Conservation (phyloP, 2,113 vertebrate species). For the Narcine bancroftii region DNA sequence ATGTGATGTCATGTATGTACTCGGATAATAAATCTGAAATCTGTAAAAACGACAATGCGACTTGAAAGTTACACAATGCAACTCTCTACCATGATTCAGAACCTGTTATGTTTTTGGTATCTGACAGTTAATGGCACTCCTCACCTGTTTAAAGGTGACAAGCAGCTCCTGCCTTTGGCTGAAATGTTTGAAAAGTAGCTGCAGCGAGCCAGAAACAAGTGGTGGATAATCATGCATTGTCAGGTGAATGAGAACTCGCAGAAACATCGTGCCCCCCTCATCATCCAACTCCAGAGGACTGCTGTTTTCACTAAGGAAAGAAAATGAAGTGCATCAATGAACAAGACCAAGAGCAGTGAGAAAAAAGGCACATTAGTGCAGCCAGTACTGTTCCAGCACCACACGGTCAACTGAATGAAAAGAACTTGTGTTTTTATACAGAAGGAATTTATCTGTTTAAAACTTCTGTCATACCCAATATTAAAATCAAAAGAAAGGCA, state of each 20-base stretch:
- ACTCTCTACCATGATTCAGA: not conserved
- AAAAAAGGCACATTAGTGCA: not conserved
- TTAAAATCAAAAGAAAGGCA: slow-evolving; percentile 10
- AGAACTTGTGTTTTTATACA: not conserved
- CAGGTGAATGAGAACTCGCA: slow-evolving; percentile 83
- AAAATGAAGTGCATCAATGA: slow-evolving; percentile 5
- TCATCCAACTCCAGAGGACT: slow-evolving; percentile 94
- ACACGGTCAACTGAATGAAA: not conserved
- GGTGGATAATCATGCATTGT: slow-evolving; percentile 92
- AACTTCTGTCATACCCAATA: not conserved
- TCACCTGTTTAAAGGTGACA: slow-evolving; percentile 94
- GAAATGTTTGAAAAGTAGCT: slow-evolving; percentile 96
- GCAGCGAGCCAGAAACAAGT: slow-evolving; percentile 81
- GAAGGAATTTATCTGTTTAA: not conserved
- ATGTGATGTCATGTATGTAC: too few relatives aligned
- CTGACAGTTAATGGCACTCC: not conserved
- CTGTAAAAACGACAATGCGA: too few relatives aligned
- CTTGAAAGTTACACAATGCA: not conserved
- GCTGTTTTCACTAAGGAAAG: slow-evolving; percentile 70
- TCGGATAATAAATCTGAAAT: too few relatives aligned
- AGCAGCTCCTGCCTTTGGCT: slow-evolving; percentile 94
- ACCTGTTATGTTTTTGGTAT: not conserved
- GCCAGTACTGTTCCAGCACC: not conserved
- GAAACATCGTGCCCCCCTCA: slow-evolving; percentile 87
- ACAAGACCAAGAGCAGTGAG: not conserved